Evolutionary conservation across 2,888 invertebrate species (phyloP).

Genomic region (Thalpophila matura): DNA sequence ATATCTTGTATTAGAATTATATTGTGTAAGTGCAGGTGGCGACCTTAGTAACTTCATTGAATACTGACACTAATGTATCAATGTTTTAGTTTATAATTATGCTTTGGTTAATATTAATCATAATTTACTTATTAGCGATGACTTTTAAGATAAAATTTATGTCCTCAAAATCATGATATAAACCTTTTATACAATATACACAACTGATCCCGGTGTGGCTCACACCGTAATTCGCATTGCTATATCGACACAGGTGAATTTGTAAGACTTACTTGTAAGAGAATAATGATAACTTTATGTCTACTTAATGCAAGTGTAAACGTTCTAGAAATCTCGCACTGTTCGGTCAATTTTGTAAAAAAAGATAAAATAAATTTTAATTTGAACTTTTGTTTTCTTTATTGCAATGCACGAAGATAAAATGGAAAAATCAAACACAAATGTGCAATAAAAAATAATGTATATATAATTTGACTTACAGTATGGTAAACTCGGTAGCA

Average conservation of each 20-base stretch:
- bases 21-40: constrained; percentile 75
- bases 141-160: constrained; percentile 82
- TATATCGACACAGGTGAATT: constrained; percentile 88
- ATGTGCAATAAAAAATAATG: constrained; percentile 89
- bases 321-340: constrained; percentile 91
- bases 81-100: constrained; percentile 88
- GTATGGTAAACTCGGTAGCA: constrained; percentile 89
- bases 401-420: constrained; percentile 19
- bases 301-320: constrained; percentile 91
- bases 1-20: constrained; percentile 86
- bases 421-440: constrained; percentile 74
- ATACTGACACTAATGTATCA: constrained; percentile 86
- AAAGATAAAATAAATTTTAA: constrained; percentile 89
- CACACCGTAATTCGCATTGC: constrained; percentile 80
- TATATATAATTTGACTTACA: constrained; percentile 89
- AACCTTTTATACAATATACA: constrained; percentile 83
- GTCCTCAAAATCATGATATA: constrained; percentile 87
- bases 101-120: constrained; percentile 89
- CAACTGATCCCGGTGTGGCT: constrained; percentile 77
- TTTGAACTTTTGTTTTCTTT: constrained; percentile 80
- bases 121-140: constrained; percentile 87
- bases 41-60: constrained; percentile 81
- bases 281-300: constrained; percentile 89
- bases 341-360: constrained; percentile 91
- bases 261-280: constrained; percentile 90